Evolutionary conservation across 1,140 invertebrate species (phyloP).

Genomic region (Hyles vespertilio): DNA sequence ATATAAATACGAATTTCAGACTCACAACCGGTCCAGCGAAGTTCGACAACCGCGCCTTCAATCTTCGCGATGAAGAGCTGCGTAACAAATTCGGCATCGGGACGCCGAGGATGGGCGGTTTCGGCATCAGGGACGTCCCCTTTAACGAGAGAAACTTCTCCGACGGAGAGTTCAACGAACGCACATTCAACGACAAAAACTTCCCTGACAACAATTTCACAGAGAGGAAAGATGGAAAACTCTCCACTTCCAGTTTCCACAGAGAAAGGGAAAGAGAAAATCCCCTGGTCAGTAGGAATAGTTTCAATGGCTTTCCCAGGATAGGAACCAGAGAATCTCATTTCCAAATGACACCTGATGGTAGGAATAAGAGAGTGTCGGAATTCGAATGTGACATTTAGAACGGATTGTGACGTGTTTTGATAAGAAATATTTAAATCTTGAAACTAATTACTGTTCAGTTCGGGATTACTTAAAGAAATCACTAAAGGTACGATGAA

Average conservation of each 20-base stretch:
- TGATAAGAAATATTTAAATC: not conserved
- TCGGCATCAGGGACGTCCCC: slow-evolving; percentile 57
- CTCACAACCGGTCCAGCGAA: slow-evolving; percentile 48
- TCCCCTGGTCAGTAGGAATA: slow-evolving; percentile 66
- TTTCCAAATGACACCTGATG: slow-evolving; percentile 62
- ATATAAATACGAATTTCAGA: slow-evolving; percentile 29
- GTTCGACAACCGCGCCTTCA: slow-evolving; percentile 60
- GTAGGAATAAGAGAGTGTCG: slow-evolving; percentile 73
- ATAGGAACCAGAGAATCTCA: slow-evolving; percentile 54
- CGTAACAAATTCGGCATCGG: slow-evolving; percentile 61
- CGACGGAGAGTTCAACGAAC: slow-evolving; percentile 54
- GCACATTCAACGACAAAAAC: slow-evolving; percentile 48
- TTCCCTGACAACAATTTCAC: slow-evolving; percentile 51
- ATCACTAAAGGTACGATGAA: too few relatives aligned
- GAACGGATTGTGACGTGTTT: not conserved
- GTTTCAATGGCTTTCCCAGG: slow-evolving; percentile 66
- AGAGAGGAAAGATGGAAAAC: slow-evolving; percentile 64
- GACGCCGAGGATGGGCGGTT: slow-evolving; percentile 63
- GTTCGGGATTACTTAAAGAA: too few relatives aligned
- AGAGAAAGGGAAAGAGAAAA: slow-evolving; percentile 65
- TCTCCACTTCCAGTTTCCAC: slow-evolving; percentile 70
- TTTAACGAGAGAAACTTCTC: slow-evolving; percentile 60
- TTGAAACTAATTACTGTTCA: too few relatives aligned
- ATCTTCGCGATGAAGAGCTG: slow-evolving; percentile 58
- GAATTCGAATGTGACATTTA: slow-evolving; percentile 80